phyloP scores from a whole-genome alignment of 2,797 vertebrate species.

The Platyrinchus mystaceus region DNA sequence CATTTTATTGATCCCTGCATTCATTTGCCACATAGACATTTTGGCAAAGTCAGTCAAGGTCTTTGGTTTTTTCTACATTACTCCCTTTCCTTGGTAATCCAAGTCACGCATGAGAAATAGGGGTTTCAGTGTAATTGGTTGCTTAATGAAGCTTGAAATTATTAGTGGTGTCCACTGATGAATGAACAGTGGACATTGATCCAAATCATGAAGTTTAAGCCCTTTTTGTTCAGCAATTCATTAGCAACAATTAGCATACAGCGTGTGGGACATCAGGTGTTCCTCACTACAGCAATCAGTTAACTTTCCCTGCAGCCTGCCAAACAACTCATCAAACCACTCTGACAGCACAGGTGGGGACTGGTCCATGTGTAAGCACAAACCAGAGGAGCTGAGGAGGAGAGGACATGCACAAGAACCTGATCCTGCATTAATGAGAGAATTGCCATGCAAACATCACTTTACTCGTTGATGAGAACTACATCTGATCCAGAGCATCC shows the following conservation, averaged over 20 bases:
- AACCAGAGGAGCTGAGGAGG: background rate
- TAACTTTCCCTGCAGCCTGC: background rate
- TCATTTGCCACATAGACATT: background rate
- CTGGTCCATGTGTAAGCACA: background rate
- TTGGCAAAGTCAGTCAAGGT: background rate
- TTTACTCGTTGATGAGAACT: background rate
- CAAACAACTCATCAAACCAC: background rate
- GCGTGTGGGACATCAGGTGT: background rate
- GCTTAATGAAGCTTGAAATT: slow-evolving; percentile 16
- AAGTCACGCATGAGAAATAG: background rate
- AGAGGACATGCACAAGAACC: background rate
- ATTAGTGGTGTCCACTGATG: background rate
- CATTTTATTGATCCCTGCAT: background rate
- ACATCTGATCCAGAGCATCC: background rate
- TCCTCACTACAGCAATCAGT: background rate
- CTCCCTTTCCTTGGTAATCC: background rate
- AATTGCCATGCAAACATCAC: rapidly evolving
- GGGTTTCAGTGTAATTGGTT: background rate
- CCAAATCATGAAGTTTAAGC: background rate
- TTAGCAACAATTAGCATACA: slow-evolving; percentile 1
- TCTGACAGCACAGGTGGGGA: background rate
- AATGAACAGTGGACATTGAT: background rate
- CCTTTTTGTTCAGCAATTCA: background rate
- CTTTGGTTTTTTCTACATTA: background rate
- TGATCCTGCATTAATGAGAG: background rate